Base-by-base conservation (phyloP, 37 sponge, comb jelly and placozoan species). In the Spongia lamella region DNA sequence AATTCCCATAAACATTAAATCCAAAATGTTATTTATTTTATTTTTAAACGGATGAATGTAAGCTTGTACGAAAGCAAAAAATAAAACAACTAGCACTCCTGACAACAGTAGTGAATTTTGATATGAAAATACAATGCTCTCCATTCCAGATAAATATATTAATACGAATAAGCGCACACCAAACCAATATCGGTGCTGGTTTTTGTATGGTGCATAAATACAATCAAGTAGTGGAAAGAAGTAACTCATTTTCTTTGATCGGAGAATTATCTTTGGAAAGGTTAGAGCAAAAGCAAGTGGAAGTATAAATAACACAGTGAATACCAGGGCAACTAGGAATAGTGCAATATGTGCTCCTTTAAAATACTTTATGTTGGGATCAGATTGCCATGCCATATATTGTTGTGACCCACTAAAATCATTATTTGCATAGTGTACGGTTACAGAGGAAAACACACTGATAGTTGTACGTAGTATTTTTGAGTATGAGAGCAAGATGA, bases 171-270 rank as follows among this genome's bases (percentile, higher is more conserved):
- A 5, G 16, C 83, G 35, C 35, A 75, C 7, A 17, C 76, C 83
- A 83, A 83, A 67, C 83, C 83, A 83, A 49, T 39, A 57, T 39
- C 76, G 76, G 14, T 51, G 67, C 26, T 57, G 54, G 83, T 74
- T 76, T 31, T 68, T 66, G 75, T 66, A 83, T 26, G 76, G 83
- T 38, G 61, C 83, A 33, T 21, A 33, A 60, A 67, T 56, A 14
- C 69, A 75, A 30, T 83, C 83, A 31, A 75, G 2, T 3, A 75
- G 9, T 13, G 83, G 76, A 24, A 67, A 66, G 22, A 83, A 36
- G 40, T 59, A 39, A 29, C 5, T 38, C 6, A 9, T 35, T 15
- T 26, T 40, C 26, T 27, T 55, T 25, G 56, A 29, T 34, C 40
- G 35, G 13, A 62, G 56, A 1, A 83, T 24, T 5, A 37, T 40